Evolutionary conservation across 2,888 invertebrate genomes (phyloP).

Genomic region (Phlogophora meticulosa): DNA sequence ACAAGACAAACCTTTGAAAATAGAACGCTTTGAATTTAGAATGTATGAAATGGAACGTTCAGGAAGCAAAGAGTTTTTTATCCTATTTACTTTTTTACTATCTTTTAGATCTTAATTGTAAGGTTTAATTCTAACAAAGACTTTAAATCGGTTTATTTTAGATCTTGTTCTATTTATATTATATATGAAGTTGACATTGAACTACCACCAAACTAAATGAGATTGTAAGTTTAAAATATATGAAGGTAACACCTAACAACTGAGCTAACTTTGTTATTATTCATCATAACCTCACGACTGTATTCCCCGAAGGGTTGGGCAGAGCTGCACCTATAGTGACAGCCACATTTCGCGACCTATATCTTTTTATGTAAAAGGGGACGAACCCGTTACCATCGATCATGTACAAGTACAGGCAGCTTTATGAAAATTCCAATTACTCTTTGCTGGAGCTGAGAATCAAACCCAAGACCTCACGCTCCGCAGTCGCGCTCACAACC

Average conservation of each 20-base stretch:
- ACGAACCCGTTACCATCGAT: too few species aligned
- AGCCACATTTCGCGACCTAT: too few species aligned
- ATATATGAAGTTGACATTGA: constrained; percentile 37
- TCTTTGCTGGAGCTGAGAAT: too few species aligned
- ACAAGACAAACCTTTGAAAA: constrained; percentile 54
- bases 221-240: constrained; percentile 31
- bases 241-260: neutral
- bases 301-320: too few species aligned
- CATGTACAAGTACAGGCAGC: too few species aligned
- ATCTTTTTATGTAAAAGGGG: too few species aligned
- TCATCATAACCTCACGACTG: too few species aligned
- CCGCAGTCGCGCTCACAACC: too few species aligned
- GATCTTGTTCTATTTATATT: constrained; percentile 23
- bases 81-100: constrained; percentile 39
- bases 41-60: constrained; percentile 40
- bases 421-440: too few species aligned
- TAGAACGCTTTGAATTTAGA: constrained; percentile 36
- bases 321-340: too few species aligned
- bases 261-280: neutral
- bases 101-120: constrained; percentile 36
- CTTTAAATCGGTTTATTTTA: constrained; percentile 30
- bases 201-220: constrained; percentile 12
- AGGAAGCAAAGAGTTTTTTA: constrained; percentile 30
- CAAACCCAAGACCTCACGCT: too few species aligned
- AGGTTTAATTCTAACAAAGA: constrained; percentile 32